Percentiles rank a stretch among this genome's conserved stretches.
Evolutionary conservation across 2,888 invertebrate genomes (phyloP).

Genomic region (Cremastinae sp.): DNA sequence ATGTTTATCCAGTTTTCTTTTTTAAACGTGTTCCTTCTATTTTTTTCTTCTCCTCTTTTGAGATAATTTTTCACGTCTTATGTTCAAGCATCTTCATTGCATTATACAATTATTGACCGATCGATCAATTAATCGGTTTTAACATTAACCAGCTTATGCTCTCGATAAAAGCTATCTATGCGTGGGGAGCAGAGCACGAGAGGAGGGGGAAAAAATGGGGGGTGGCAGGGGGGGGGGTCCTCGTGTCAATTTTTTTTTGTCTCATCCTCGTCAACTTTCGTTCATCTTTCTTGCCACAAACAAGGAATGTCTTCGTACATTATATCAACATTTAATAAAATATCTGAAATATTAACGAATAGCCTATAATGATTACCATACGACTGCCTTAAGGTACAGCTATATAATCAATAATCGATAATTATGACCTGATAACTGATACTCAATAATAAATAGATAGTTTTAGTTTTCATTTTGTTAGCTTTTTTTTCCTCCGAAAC

Average conservation of each 20-base stretch:
- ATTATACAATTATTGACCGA: constrained; percentile 66
- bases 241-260: not conserved
- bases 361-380: constrained; percentile 77
- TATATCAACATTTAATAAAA: constrained; percentile 79
- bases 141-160: constrained; percentile 63
- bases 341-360: constrained; percentile 79
- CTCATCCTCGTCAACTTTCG: not conserved
- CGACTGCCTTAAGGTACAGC: constrained; percentile 75
- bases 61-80: constrained; percentile 2
- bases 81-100: constrained; percentile 62
- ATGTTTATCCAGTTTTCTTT: constrained; percentile 43
- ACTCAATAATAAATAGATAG: constrained; percentile 66
- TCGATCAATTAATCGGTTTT: constrained; percentile 64
- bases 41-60: constrained; percentile 37
- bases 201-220: not conserved
- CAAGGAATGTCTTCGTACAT: constrained; percentile 78
- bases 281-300: constrained; percentile 67
- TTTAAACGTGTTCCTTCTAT: constrained; percentile 31
- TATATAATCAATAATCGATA: constrained; percentile 68
- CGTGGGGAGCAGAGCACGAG: constrained; percentile 58
- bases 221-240: constrained; percentile 17
- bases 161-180: constrained; percentile 69
- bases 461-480: constrained; percentile 63
- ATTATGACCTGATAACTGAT: constrained; percentile 69
- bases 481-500: constrained; percentile 27